Conservation (phyloP, 2,888 invertebrate genomes). For the Nymphalis c-album region DNA sequence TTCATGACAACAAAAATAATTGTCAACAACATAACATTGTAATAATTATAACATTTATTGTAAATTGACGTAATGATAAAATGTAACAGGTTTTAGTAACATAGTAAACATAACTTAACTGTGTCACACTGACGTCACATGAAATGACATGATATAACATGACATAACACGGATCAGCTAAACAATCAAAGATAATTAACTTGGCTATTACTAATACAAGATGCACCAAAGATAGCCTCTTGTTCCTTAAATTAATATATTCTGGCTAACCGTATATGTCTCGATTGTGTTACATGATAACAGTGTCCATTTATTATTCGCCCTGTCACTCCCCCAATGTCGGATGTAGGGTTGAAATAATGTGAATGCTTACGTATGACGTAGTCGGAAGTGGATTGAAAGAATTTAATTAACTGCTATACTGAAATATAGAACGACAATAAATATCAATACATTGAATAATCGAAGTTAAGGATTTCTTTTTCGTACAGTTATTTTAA, state of each 20-base stretch:
- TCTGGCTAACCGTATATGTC: not conserved
- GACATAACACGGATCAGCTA: not conserved
- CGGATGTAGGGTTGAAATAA: not conserved
- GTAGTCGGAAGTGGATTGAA: not conserved
- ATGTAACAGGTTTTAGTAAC: no score
- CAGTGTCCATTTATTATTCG: not conserved
- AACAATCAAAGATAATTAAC: slow-evolving; percentile 1
- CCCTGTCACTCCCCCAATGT: not conserved
- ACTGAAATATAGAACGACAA: no score
- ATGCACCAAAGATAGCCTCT: not conserved
- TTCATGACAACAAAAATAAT: no score
- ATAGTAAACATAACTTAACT: no score
- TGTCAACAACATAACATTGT: no score
- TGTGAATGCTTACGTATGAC: not conserved
- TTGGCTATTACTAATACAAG: not conserved
- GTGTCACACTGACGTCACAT: no score
- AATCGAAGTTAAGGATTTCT: no score
- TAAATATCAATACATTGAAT: not conserved
- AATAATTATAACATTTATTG: no score
- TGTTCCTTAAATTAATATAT: slow-evolving; percentile 6
- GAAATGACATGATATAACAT: no score
- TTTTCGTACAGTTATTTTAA: no score
- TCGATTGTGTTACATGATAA: slow-evolving; percentile 4
- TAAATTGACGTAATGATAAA: no score
- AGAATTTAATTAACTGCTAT: not conserved